phyloP scores from a whole-genome alignment of 2,113 vertebrate genomes.

The Morone saxatilis region DNA sequence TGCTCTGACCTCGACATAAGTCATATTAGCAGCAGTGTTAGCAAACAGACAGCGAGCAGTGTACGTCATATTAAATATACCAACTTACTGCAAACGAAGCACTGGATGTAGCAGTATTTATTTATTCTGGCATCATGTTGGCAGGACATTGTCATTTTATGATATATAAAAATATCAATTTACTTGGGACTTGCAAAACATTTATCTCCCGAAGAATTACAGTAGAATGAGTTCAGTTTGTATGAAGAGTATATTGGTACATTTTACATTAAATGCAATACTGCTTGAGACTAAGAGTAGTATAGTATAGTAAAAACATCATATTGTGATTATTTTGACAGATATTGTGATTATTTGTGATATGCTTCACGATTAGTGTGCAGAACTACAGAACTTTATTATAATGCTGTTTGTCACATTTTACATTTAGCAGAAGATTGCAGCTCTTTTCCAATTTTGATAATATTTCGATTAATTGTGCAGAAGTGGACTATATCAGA shows the following conservation, averaged over 20 bases:
- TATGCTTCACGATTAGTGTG: too few species aligned
- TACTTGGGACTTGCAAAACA: background rate
- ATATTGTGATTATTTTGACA: too few species aligned
- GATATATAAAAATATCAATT: background rate
- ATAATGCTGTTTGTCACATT: too few species aligned
- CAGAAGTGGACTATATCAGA: background rate
- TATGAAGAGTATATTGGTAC: background rate
- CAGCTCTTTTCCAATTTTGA: too few species aligned
- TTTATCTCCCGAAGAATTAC: background rate
- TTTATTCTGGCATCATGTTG: too few species aligned
- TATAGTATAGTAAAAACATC: too few species aligned
- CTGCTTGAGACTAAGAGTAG: background rate
- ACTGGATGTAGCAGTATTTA: background rate
- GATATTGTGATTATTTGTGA: too few species aligned
- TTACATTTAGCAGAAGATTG: too few species aligned
- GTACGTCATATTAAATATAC: background rate
- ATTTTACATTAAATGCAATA: background rate
- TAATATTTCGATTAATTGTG: too few species aligned
- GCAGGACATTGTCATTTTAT: too few species aligned
- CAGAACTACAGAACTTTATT: too few species aligned
- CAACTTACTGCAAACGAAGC: background rate
- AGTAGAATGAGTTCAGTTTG: background rate
- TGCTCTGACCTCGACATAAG: too few species aligned
- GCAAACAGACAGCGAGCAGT: background rate
- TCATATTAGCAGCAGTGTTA: background rate